Evolutionary conservation across 2,113 vertebrate genomes (phyloP).

Genomic region (Gasterosteus nipponicus): DNA sequence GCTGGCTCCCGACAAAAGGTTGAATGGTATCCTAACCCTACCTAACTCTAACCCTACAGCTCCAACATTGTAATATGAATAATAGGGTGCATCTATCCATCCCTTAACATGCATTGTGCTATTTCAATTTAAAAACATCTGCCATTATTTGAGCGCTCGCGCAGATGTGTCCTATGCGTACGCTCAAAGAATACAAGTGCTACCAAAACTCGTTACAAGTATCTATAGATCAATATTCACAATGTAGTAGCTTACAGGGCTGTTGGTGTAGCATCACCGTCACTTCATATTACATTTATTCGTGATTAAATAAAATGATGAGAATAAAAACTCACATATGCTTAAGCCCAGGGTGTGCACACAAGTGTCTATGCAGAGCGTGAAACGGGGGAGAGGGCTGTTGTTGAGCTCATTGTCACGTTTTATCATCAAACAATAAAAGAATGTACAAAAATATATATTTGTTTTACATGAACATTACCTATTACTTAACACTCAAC

Average conservation of each 20-base stretch:
- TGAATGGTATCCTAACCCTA: too few species aligned
- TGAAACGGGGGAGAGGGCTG: conserved; percentile 18
- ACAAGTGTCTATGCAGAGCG: conserved; percentile 7
- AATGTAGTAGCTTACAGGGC: conserved; percentile 63
- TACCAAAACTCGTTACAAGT: conserved; percentile 21
- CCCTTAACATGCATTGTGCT: conserved; percentile 25
- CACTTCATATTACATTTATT: conserved; percentile 46
- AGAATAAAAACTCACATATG: conserved; percentile 40
- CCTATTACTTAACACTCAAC: conserved; percentile 22
- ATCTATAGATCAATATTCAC: conserved; percentile 46
- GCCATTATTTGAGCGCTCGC: neutral
- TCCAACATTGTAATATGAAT: conserved; percentile 5
- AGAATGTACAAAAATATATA: conserved; percentile 75
- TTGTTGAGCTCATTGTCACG: conserved; percentile 13
- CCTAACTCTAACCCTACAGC: neutral
- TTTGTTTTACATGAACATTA: conserved; percentile 63
- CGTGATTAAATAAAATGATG: conserved; percentile 56
- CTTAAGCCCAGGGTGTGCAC: conserved; percentile 22
- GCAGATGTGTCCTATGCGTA: neutral
- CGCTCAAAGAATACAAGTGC: conserved; percentile 11
- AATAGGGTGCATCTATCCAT: neutral
- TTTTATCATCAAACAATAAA: conserved; percentile 47
- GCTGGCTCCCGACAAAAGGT: neutral
- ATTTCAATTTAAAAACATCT: conserved; percentile 7
- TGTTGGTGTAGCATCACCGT: conserved; percentile 74